These are phyloP conservation scores for Argynnis bischoffii DNA, from an alignment of 2,888 invertebrate species.

Conservation along the genomic window DNA sequence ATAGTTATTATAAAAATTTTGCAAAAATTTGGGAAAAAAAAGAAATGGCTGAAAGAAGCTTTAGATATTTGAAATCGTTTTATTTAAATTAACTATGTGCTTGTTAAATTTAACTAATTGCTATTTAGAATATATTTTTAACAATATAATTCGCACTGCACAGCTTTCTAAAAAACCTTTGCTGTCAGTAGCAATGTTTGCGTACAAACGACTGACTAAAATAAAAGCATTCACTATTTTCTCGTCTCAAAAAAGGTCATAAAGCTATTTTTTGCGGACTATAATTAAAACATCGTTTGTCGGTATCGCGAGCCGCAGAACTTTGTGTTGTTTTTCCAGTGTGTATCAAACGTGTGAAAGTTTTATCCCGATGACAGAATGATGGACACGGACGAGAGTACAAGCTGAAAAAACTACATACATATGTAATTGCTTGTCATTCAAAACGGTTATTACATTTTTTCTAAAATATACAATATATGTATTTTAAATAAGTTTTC, in stretches of 20 bases:
- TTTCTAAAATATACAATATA: neutral
- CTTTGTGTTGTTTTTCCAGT: constrained; percentile 36
- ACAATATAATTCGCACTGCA: neutral
- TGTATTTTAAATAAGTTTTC: neutral
- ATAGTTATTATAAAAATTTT: too few relatives aligned
- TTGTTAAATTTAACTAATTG: neutral
- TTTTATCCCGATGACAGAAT: constrained; percentile 40
- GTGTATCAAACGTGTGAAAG: constrained; percentile 41
- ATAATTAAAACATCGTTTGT: constrained; percentile 42
- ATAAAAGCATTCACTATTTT: constrained; percentile 21
- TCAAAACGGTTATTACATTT: neutral
- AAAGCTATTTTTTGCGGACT: constrained; percentile 31
- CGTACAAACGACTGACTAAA: constrained; percentile 16
- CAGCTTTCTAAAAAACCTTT: constrained; percentile 4
- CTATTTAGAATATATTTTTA: constrained; percentile 16
- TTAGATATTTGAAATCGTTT: too few relatives aligned
- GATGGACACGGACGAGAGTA: constrained; percentile 33
- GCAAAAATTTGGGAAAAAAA: too few relatives aligned
- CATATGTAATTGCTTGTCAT: constrained; percentile 13
- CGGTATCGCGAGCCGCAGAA: constrained; percentile 33
- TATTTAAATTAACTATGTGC: too few relatives aligned
- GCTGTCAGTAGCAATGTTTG: constrained; percentile 12
- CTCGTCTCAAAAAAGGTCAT: constrained; percentile 29
- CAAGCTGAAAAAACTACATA: constrained; percentile 18
- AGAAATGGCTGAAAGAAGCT: too few relatives aligned